phyloP scores from a whole-genome alignment of 2,888 invertebrate genomes.

The Athetis lepigone region DNA sequence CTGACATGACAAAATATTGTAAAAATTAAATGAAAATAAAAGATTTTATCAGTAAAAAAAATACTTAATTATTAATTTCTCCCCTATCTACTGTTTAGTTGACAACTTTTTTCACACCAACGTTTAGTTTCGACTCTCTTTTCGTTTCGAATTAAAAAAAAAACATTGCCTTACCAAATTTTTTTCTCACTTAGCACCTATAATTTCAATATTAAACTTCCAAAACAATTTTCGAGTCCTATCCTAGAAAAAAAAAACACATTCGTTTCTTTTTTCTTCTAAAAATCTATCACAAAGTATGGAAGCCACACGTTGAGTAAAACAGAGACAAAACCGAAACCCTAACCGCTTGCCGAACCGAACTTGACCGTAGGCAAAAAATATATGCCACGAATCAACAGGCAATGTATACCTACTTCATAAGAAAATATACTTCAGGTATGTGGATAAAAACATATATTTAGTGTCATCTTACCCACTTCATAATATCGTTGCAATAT shows the following conservation, averaged over 20 bases:
- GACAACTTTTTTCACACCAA: conserved; percentile 13
- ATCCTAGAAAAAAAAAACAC: neutral
- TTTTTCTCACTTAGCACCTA: neutral
- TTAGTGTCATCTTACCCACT: conserved; percentile 68
- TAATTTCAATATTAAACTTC: neutral
- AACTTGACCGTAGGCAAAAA: conserved; percentile 62
- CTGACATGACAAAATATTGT: conserved; percentile 23
- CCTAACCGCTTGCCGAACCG: conserved; percentile 58
- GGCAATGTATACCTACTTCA: conserved; percentile 74
- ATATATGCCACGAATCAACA: conserved; percentile 59
- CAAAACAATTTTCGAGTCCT: neutral
- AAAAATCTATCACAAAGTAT: conserved; percentile 38
- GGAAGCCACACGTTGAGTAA: conserved; percentile 59
- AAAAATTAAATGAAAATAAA: conserved; percentile 45
- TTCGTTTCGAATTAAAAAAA: neutral
- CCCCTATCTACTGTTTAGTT: conserved; percentile 23
- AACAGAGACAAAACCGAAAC: conserved; percentile 51
- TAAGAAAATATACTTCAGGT: conserved; percentile 68
- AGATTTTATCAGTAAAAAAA: conserved; percentile 26
- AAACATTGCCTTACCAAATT: neutral
- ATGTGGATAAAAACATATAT: conserved; percentile 67
- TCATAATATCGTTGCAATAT: conserved; percentile 47
- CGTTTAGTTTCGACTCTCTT: conserved; percentile 3
- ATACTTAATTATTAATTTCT: conserved; percentile 56
- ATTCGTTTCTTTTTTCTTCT: neutral